These are phyloP conservation scores for Sciurus carolinensis DNA, from an alignment of 2,797 vertebrate genomes.

Conservation along the genomic window DNA sequence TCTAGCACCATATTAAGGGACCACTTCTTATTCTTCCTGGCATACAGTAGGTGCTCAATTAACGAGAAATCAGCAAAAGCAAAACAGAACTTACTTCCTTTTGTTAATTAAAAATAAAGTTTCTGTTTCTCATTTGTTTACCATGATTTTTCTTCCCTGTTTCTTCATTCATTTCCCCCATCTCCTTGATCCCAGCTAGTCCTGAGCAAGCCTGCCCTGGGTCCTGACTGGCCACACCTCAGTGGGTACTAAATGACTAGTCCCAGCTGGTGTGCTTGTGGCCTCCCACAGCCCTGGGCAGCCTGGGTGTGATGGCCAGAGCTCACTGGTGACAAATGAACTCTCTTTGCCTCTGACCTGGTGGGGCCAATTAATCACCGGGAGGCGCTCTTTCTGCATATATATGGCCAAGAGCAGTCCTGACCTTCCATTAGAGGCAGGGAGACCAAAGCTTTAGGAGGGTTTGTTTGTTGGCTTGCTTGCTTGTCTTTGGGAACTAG, in stretches of 20 bases:
- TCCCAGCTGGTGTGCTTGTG: conserved; percentile 65
- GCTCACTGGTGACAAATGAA: conserved; percentile 52
- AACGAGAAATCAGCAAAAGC: neutral
- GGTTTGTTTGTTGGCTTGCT: neutral
- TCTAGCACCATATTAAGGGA: neutral
- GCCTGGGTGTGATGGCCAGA: conserved; percentile 64
- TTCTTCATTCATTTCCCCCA: neutral
- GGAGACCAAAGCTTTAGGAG: neutral
- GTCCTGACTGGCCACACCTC: neutral
- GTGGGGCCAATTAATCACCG: conserved; percentile 75
- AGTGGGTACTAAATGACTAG: neutral
- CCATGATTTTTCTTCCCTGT: neutral
- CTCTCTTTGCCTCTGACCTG: conserved; percentile 74
- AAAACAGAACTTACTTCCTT: neutral
- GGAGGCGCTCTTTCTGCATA: conserved; percentile 76
- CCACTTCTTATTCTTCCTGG: neutral
- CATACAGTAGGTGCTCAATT: neutral
- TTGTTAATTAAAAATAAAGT: neutral
- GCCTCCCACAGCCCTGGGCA: conserved; percentile 31
- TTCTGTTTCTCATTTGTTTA: neutral
- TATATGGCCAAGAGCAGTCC: neutral
- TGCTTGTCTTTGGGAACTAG: neutral
- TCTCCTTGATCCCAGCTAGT: neutral
- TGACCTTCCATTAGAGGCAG: neutral
- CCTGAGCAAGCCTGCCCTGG: neutral